These are phyloP conservation scores for Anas flavirostris DNA, from an alignment of 2,797 vertebrate genomes.

Conservation along the genomic window DNA sequence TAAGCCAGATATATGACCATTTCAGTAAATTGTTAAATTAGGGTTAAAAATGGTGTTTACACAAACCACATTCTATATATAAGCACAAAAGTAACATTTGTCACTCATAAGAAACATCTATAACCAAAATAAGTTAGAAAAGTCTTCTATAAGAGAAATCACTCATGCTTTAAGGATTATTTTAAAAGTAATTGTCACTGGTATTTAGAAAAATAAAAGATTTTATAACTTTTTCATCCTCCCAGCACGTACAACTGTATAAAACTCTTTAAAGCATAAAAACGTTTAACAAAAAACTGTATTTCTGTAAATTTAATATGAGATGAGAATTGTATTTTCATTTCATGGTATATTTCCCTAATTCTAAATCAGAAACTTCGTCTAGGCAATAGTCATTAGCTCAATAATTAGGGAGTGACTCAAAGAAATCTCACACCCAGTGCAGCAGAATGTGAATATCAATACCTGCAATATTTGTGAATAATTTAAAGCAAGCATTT, in stretches of 20 bases:
- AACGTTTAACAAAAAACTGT: background rate
- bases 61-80: background rate
- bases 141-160: background rate
- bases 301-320: background rate
- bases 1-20: background rate
- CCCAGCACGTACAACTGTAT: background rate
- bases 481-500: background rate
- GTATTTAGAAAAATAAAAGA: background rate
- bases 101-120: background rate
- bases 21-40: background rate
- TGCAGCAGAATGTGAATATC: background rate
- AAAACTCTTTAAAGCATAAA: background rate
- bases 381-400: constrained; percentile 3
- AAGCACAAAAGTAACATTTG: background rate
- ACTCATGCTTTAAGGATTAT: background rate
- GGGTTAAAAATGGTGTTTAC: background rate
- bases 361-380: background rate
- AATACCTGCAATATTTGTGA: background rate
- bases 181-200: background rate
- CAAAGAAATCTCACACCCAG: background rate
- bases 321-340: background rate
- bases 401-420: background rate
- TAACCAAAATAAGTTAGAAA: background rate
- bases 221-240: background rate
- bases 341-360: constrained; percentile 33